A percentile compares a stretch with the other conserved stretches of the same genome.
phyloP scores from a whole-genome alignment of 2,888 invertebrate species.

The Hemicrepidius hirtus region DNA sequence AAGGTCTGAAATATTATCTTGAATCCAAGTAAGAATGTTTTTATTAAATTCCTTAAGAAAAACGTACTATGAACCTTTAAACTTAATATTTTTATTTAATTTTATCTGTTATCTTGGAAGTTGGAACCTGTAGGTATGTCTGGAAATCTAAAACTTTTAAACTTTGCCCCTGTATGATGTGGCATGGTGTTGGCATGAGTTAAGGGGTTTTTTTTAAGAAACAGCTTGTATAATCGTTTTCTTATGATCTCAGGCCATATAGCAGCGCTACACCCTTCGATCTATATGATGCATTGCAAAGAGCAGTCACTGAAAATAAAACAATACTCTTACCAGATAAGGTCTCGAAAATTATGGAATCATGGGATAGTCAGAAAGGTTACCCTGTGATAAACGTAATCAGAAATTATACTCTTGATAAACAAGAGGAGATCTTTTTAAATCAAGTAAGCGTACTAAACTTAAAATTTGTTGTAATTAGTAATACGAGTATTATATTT shows the following conservation, averaged over 20 bases:
- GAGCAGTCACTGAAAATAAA: constrained; percentile 7
- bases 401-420: constrained; percentile 28
- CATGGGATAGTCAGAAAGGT: constrained; percentile 38
- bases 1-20: constrained; percentile 45
- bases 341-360: constrained; percentile 27
- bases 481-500: background rate
- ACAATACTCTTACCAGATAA: background rate
- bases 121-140: too few species aligned
- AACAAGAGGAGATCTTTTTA: background rate
- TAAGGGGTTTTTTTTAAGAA: too few species aligned
- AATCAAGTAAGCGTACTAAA: constrained; percentile 42
- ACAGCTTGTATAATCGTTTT: background rate
- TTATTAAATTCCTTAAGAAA: background rate
- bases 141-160: too few species aligned
- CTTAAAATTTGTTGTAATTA: background rate
- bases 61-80: background rate
- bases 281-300: constrained; percentile 34
- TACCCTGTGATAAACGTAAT: constrained; percentile 40
- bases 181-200: too few species aligned
- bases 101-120: too few species aligned
- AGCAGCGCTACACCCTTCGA: constrained; percentile 14
- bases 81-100: too few species aligned
- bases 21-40: constrained; percentile 12
- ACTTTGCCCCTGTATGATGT: too few species aligned
- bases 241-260: constrained; percentile 10